phyloP scores from a whole-genome alignment of 2,888 invertebrate species.

The Epistrophella euchroma region DNA sequence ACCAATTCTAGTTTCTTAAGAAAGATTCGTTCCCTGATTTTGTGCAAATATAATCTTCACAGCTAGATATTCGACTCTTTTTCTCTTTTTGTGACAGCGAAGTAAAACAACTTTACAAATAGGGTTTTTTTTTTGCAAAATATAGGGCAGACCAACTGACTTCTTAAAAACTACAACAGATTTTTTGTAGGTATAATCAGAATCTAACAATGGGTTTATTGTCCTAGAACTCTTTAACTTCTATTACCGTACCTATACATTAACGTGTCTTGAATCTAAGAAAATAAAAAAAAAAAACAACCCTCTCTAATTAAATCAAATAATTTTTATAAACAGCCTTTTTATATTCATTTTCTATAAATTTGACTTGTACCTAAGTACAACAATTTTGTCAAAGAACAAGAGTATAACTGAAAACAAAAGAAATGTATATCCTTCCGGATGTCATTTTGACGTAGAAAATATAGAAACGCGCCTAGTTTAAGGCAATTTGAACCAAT shows the following conservation, averaged over 20 bases:
- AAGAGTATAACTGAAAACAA: not conserved
- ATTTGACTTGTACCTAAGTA: slow-evolving; percentile 22
- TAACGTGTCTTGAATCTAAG: not conserved
- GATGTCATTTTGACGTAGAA: slow-evolving; percentile 25
- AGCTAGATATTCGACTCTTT: not conserved
- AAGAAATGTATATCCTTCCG: slow-evolving; percentile 46
- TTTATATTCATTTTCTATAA: slow-evolving; percentile 3
- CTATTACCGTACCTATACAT: not conserved
- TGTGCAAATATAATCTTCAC: not conserved
- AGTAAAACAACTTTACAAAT: not conserved
- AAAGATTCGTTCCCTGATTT: not conserved
- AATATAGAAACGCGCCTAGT: slow-evolving; percentile 40
- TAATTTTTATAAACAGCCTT: slow-evolving; percentile 18
- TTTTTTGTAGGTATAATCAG: not conserved
- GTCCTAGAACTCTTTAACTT: slow-evolving; percentile 32
- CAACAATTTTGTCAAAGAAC: slow-evolving; percentile 10
- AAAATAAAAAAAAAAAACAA: slow-evolving; percentile 32
- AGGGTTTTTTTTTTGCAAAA: too few relatives aligned
- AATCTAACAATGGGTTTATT: slow-evolving; percentile 37
- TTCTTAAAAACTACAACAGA: slow-evolving; percentile 1
- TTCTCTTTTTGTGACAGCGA: too few relatives aligned
- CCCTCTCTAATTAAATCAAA: slow-evolving; percentile 59
- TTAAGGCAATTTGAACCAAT: slow-evolving; percentile 73
- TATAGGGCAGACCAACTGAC: slow-evolving; percentile 25
- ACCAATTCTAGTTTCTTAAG: not conserved